Percentiles rank a stretch among this genome's conserved stretches.
Conservation (phyloP, 2,888 invertebrate genomes). For the Cephus spinipes region DNA sequence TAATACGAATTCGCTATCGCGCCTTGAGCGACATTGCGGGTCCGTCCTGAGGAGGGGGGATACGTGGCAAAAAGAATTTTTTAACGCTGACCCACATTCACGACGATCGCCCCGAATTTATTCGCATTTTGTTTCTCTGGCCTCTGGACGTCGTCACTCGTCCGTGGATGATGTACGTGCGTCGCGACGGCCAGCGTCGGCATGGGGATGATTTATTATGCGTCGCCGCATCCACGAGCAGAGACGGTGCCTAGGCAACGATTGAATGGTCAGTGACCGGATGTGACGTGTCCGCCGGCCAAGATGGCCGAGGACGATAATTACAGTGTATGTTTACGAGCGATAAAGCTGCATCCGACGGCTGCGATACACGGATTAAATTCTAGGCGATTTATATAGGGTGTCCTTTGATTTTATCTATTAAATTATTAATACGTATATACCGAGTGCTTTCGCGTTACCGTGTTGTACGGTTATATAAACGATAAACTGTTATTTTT, state of each 20-base stretch:
- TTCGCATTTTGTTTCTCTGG: neutral
- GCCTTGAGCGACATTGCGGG: neutral
- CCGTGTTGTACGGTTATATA: neutral
- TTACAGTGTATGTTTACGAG: slow-evolving; percentile 56
- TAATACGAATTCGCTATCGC: slow-evolving; percentile 1
- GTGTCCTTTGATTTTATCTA: neutral
- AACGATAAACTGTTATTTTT: neutral
- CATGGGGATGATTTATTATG: slow-evolving; percentile 37
- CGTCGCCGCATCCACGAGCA: slow-evolving; percentile 23
- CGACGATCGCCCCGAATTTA: neutral
- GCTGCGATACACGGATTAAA: neutral
- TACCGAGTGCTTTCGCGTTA: neutral
- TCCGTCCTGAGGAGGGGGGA: neutral
- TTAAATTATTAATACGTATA: neutral
- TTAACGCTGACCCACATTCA: neutral
- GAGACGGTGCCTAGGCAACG: slow-evolving; percentile 39
- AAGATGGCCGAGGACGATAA: slow-evolving; percentile 53
- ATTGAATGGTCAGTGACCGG: slow-evolving; percentile 62
- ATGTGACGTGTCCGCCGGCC: slow-evolving; percentile 52
- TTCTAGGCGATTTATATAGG: neutral
- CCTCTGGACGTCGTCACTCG: neutral
- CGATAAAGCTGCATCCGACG: slow-evolving; percentile 44
- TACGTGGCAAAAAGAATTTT: neutral
- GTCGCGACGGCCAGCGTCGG: neutral
- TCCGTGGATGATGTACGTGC: neutral